Evolutionary conservation across 64 coral and sea anemone species (phyloP), one percentile per base, ranked within the genome.

Genomic region (Montipora sp.): DNA sequence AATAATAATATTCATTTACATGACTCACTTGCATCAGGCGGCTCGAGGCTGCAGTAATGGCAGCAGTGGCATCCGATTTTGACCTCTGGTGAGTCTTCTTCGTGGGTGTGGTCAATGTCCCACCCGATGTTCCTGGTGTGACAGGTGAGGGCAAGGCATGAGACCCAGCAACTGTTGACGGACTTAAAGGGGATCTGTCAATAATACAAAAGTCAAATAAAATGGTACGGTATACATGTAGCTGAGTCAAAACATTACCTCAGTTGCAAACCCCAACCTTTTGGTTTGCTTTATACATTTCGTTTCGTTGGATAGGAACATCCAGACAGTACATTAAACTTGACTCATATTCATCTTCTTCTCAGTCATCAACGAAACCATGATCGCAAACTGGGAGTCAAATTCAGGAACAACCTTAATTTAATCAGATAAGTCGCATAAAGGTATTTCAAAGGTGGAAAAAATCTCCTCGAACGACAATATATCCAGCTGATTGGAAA

Each of bases 41-140:
- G 68, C 48, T 95, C 8, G 96, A 98, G 78, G 91, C 91, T 4
- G 91, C 91, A 2, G 82, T 72, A 22, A 98, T 98, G 1, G 94
- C 94, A 51, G 96, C 96, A 83, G 96, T 95, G 21, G 96, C 96
- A 98, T 98, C 96, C 22, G 96, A 98, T 70, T 95, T 98, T 57
- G 96, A 98, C 72, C 96, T 84, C 44, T 98, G 96, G 55, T 98
- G 96, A 5, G 91, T 93, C 71, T 95, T 93, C 71, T 95, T 98
- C 75, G 84, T 84, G n/a, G 94, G 94, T 15, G 93, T 78, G 68
- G 80, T 75, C 8, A 78, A 47, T 67, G 58, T 61, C 47, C 46
- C 15, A 55, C 59, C 78, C 73, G 65, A 7, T 19, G 63, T 13
- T 71, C 15, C 82, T 50, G 82, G 65, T 48, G 82, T 71, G 45